Conservation (phyloP, 2,113 vertebrate genomes). For the Sinocyclocheilus grahami region DNA sequence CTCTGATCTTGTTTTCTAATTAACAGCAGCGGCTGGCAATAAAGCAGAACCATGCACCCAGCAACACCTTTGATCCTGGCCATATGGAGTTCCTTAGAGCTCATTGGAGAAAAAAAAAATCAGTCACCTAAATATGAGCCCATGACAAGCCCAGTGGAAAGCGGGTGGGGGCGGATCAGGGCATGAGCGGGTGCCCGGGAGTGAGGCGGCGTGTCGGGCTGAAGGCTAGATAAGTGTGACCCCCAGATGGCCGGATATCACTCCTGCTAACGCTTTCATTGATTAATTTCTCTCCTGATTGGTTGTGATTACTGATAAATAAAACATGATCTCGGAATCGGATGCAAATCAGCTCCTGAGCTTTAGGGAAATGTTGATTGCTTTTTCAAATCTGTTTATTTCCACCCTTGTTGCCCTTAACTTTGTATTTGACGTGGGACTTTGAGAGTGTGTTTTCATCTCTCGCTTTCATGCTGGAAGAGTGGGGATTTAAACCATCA, state of each 20-base stretch:
- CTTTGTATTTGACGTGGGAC: constrained; percentile 67
- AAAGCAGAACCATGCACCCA: constrained; percentile 99
- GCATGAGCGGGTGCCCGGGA: constrained; percentile 25
- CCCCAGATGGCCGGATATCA: constrained; percentile 90
- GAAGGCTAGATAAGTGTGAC: constrained; percentile 62
- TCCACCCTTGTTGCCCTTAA: constrained; percentile 74
- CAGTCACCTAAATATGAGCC: constrained; percentile 81
- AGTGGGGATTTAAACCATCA: constrained; percentile 54
- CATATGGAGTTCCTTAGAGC: constrained; percentile 96
- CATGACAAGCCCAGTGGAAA: constrained; percentile 73
- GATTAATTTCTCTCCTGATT: constrained; percentile 89
- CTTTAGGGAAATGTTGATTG: constrained; percentile 78
- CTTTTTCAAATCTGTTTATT: constrained; percentile 83
- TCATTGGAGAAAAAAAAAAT: constrained; percentile 77
- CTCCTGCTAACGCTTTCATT: constrained; percentile 83
- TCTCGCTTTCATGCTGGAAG: constrained; percentile 59
- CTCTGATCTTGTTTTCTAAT: constrained; percentile 99
- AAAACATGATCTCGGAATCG: constrained; percentile 81
- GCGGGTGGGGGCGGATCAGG: constrained; percentile 45
- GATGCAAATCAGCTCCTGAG: constrained; percentile 80
- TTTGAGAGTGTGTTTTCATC: constrained; percentile 48
- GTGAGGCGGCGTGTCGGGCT: constrained; percentile 50
- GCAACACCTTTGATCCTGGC: constrained; percentile 99
- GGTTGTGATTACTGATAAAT: constrained; percentile 90
- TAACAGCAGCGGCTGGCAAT: constrained; percentile 99